Evolutionary conservation across 2,113 vertebrate species (phyloP).

Genomic region (Hemichromis elongatus): DNA sequence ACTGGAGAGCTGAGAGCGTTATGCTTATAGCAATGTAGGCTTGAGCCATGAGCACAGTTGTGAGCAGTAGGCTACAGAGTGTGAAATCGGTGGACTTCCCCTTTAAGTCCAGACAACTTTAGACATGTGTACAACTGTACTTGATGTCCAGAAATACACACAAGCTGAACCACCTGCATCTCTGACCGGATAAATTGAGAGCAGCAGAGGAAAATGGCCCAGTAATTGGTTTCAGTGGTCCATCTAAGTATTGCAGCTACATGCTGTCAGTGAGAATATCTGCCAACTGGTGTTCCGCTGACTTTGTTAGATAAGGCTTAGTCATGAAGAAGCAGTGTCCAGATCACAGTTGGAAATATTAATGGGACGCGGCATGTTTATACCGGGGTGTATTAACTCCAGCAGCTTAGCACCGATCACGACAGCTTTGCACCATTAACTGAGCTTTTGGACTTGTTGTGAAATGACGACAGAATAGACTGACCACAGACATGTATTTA

Average conservation of each 20-base stretch:
- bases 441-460: neutral
- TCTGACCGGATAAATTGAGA: neutral
- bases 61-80: neutral
- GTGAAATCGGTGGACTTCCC: neutral
- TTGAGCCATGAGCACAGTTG: neutral
- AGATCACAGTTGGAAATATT: conserved; percentile 23
- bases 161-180: neutral
- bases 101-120: neutral
- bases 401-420: neutral
- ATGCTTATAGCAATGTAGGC: neutral
- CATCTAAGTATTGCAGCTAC: conserved; percentile 1
- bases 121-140: neutral
- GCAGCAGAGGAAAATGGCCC: neutral
- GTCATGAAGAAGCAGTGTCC: conserved; percentile 19
- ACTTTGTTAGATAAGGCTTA: conserved; percentile 43
- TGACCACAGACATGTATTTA: neutral
- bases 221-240: neutral
- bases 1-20: neutral
- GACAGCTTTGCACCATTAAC: neutral
- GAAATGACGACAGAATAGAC: neutral
- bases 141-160: neutral
- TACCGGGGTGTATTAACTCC: neutral
- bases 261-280: conserved; percentile 23
- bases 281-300: conserved; percentile 15
- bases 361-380: conserved; percentile 8